phyloP scores from a whole-genome alignment of 1,140 invertebrate species.

The Zaprionus vittiger region DNA sequence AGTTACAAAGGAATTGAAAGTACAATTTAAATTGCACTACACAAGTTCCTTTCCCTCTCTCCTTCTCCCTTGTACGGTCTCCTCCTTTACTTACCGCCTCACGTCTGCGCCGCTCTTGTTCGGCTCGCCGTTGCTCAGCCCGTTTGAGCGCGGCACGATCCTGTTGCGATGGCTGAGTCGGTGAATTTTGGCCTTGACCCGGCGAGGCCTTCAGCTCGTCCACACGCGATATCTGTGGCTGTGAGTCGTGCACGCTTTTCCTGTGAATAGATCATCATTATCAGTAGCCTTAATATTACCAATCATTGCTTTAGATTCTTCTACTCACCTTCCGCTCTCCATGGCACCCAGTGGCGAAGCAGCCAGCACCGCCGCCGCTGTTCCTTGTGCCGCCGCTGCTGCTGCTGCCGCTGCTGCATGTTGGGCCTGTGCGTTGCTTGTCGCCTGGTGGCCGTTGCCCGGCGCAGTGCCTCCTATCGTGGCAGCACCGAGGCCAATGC shows the following conservation, averaged over 20 bases:
- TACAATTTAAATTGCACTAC: too few relatives aligned
- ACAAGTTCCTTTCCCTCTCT: too few relatives aligned
- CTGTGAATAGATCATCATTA: constrained; percentile 46
- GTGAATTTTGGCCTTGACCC: constrained; percentile 84
- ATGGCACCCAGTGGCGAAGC: constrained; percentile 74
- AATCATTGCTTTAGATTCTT: background rate
- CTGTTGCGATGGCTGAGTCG: constrained; percentile 87
- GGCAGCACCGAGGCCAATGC: constrained; percentile 28
- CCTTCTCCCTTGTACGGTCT: background rate
- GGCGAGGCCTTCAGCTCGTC: constrained; percentile 86
- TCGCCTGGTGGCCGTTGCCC: constrained; percentile 43
- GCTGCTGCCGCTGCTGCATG: constrained; percentile 68
- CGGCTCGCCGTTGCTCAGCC: constrained; percentile 91
- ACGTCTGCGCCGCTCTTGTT: constrained; percentile 94
- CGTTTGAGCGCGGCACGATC: constrained; percentile 90
- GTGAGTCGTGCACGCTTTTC: constrained; percentile 85
- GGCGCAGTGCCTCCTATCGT: constrained; percentile 34
- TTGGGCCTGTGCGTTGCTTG: constrained; percentile 44
- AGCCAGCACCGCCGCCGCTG: constrained; percentile 59
- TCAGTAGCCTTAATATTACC: background rate
- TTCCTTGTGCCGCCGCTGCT: constrained; percentile 72
- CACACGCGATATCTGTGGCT: constrained; percentile 81
- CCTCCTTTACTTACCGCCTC: constrained; percentile 92
- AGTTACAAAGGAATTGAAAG: too few relatives aligned
- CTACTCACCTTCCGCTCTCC: constrained; percentile 76